phyloP scores from a whole-genome alignment of 2,888 invertebrate species.

The Nowickia ferox region DNA sequence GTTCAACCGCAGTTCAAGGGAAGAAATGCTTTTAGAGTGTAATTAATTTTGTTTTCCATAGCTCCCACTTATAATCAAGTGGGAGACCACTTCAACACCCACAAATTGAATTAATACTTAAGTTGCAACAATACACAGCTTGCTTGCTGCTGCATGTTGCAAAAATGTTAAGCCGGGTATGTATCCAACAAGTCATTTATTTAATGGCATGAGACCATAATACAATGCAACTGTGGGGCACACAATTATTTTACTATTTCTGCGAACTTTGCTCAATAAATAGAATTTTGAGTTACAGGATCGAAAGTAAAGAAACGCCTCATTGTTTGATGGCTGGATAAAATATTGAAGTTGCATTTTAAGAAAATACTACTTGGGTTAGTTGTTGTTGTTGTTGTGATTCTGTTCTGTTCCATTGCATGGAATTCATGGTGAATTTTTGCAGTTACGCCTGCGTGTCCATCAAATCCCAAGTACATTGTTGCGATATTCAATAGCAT shows the following conservation, averaged over 20 bases:
- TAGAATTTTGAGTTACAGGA: background rate
- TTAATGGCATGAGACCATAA: slow-evolving; percentile 11
- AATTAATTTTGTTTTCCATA: slow-evolving; percentile 48
- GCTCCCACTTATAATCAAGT: slow-evolving; percentile 60
- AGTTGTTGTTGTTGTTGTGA: slow-evolving; percentile 11
- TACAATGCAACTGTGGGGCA: background rate
- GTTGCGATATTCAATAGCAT: background rate
- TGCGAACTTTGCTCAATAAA: background rate
- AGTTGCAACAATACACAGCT: slow-evolving; percentile 5
- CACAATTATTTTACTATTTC: slow-evolving; percentile 21
- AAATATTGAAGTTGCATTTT: slow-evolving; percentile 22
- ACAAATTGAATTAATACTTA: slow-evolving; percentile 60
- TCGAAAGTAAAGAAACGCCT: slow-evolving; percentile 52
- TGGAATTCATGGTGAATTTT: slow-evolving; percentile 39
- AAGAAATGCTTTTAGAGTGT: slow-evolving; percentile 47
- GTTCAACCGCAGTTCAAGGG: slow-evolving; percentile 52
- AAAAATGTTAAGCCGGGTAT: slow-evolving; percentile 4
- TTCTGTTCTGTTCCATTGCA: slow-evolving; percentile 10
- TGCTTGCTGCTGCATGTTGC: background rate
- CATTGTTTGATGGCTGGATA: slow-evolving; percentile 54
- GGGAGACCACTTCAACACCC: slow-evolving; percentile 71
- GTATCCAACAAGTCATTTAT: slow-evolving; percentile 33
- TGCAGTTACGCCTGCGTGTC: slow-evolving; percentile 72
- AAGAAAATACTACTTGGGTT: slow-evolving; percentile 53
- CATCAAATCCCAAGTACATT: slow-evolving; percentile 65